These are phyloP conservation scores for Trogon surrucura DNA, from an alignment of 2,113 vertebrate genomes.

Conservation along the genomic window DNA sequence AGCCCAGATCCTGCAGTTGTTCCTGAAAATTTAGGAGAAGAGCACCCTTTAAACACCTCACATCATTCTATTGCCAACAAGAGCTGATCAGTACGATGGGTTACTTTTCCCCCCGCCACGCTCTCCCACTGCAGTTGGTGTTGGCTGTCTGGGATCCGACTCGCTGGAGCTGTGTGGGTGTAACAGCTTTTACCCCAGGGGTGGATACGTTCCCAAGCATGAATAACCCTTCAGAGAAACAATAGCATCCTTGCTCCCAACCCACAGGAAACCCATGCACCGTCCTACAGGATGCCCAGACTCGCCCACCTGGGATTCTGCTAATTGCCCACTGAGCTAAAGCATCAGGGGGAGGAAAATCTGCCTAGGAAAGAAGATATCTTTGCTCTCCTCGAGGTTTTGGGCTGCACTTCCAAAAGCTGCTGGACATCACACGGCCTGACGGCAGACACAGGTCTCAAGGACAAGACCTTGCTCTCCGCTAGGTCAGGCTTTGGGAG, in stretches of 20 bases:
- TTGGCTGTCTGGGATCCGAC: conserved; percentile 66
- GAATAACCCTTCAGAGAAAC: neutral
- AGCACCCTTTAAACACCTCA: neutral
- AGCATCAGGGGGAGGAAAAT: neutral
- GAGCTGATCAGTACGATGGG: neutral
- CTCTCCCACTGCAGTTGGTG: conserved; percentile 68
- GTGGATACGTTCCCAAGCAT: conserved; percentile 37
- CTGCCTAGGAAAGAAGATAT: fast-evolving
- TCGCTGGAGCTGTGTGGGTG: conserved; percentile 74
- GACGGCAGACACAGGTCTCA: fast-evolving
- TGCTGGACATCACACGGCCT: fast-evolving
- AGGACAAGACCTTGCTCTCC: neutral
- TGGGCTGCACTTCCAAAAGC: neutral
- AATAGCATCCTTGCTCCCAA: fast-evolving
- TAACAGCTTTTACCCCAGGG: conserved; percentile 77
- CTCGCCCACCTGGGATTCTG: neutral
- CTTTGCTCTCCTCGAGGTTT: neutral
- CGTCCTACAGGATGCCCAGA: neutral
- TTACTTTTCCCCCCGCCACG: fast-evolving
- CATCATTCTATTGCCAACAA: fast-evolving
- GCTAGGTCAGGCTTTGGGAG: fast-evolving
- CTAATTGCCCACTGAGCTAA: neutral
- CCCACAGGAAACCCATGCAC: fast-evolving
- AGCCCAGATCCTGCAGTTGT: neutral
- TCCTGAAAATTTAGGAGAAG: neutral